phyloP scores from a whole-genome alignment of 2,888 invertebrate species.

The Lissonota sp. region DNA sequence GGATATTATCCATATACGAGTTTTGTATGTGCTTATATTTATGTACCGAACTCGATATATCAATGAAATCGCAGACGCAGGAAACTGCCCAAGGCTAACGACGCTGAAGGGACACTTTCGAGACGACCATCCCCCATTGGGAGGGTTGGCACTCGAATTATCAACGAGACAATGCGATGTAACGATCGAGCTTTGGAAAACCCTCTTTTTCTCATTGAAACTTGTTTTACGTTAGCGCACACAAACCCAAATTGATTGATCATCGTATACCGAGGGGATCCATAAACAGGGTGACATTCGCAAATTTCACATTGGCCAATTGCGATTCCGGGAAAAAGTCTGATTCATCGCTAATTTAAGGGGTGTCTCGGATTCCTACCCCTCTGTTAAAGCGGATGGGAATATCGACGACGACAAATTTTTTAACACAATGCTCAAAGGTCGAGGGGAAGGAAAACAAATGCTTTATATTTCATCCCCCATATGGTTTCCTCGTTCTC shows the following conservation, averaged over 20 bases:
- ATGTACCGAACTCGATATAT: background rate
- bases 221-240: slow-evolving; percentile 31
- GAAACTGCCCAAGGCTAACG: slow-evolving; percentile 11
- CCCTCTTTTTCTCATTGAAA: slow-evolving; percentile 28
- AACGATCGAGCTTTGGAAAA: slow-evolving; percentile 30
- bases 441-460: background rate
- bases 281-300: background rate
- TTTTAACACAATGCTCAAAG: too few relatives aligned
- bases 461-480: background rate
- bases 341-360: slow-evolving; percentile 21
- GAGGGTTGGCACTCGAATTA: slow-evolving; percentile 41
- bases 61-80: slow-evolving; percentile 27
- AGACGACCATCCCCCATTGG: slow-evolving; percentile 19
- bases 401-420: background rate
- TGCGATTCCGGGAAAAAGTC: slow-evolving; percentile 4
- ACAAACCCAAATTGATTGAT: slow-evolving; percentile 25
- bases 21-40: background rate
- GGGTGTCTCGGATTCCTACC: background rate
- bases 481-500: background rate
- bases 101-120: slow-evolving; percentile 20
- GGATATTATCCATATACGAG: background rate
- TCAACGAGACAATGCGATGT: slow-evolving; percentile 22
- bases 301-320: slow-evolving; percentile 39
- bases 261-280: background rate
- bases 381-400: background rate